Conservation (phyloP, 1,140 invertebrate species). For the Trinorchestia longiramus region DNA sequence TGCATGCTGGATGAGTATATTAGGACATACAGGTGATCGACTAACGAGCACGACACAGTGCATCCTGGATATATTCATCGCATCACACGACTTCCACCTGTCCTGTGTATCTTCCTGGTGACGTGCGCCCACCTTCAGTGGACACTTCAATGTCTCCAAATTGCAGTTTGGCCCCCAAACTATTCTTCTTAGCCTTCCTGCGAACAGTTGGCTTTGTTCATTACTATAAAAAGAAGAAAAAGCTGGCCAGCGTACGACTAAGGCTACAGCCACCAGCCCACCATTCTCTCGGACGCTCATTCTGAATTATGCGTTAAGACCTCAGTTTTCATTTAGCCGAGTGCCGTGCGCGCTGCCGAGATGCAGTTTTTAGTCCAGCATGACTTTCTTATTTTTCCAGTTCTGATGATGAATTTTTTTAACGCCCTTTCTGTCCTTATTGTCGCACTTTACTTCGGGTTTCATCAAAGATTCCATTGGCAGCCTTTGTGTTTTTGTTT, state of each 20-base stretch:
- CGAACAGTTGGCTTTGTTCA: constrained; percentile 52
- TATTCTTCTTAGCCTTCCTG: neutral
- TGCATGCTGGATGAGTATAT: neutral
- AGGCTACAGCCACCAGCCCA: constrained; percentile 3
- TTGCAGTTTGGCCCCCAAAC: neutral
- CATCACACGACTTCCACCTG: neutral
- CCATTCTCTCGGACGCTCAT: constrained; percentile 47
- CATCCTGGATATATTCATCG: neutral
- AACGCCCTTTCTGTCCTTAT: neutral
- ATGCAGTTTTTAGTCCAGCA: neutral
- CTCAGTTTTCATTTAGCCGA: constrained; percentile 51
- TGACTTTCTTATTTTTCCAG: neutral
- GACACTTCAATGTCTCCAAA: neutral
- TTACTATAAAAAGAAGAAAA: constrained; percentile 18
- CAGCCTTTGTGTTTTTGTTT: neutral
- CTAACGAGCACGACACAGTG: no score
- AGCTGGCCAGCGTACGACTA: neutral
- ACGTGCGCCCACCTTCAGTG: no score
- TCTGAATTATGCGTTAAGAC: constrained; percentile 26
- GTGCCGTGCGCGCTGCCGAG: neutral
- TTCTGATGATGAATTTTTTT: constrained; percentile 2
- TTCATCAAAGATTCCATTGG: neutral
- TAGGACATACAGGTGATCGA: neutral
- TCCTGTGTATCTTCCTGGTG: neutral
- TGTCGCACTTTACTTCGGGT: neutral